Percentiles rank a stretch among this genome's conserved stretches.
Evolutionary conservation across 2,113 vertebrate species (phyloP).

Genomic region (Megaceryle torquata): DNA sequence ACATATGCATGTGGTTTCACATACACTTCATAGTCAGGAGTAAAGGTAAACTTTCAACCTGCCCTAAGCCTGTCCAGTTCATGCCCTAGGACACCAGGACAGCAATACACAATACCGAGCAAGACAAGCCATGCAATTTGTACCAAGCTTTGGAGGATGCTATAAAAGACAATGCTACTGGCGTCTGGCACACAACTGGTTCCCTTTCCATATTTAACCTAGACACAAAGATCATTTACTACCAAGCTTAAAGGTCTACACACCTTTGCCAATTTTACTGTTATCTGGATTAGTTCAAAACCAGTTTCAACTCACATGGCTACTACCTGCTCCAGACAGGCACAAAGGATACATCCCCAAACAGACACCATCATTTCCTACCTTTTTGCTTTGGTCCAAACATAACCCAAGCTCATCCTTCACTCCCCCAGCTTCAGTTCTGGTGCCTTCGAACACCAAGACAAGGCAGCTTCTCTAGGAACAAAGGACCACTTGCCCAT

Average conservation of each 20-base stretch:
- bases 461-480: neutral
- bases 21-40: neutral
- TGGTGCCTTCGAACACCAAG: neutral
- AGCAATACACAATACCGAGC: neutral
- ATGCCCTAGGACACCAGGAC: neutral
- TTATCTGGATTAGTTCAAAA: neutral
- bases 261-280: neutral
- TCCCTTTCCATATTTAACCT: neutral
- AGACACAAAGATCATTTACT: neutral
- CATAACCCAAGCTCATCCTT: neutral
- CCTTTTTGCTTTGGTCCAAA: neutral
- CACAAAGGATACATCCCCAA: neutral
- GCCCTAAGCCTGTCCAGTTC: neutral
- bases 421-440: neutral
- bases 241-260: neutral
- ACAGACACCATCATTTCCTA: neutral
- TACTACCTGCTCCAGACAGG: neutral
- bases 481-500: neutral
- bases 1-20: neutral
- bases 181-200: neutral
- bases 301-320: neutral
- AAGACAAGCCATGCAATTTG: neutral
- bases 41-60: neutral
- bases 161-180: neutral
- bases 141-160: neutral